Evolutionary conservation across 2,797 vertebrate species (phyloP).

Genomic region (Manis pentadactyla): DNA sequence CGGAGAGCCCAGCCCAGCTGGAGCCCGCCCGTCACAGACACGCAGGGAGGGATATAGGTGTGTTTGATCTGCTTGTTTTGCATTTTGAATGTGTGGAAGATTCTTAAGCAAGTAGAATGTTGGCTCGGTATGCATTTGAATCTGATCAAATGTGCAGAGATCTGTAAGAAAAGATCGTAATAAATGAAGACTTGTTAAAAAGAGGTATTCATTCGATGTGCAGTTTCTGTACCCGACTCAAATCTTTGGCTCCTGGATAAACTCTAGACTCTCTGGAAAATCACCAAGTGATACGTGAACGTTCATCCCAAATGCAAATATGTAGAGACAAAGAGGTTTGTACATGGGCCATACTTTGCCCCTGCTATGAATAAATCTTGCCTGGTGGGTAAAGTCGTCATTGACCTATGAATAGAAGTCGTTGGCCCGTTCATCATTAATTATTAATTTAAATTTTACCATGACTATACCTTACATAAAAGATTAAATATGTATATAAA

Average conservation of each 20-base stretch:
- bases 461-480: background rate
- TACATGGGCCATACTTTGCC: background rate
- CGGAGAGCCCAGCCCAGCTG: fast-evolving
- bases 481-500: background rate
- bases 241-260: background rate
- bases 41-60: fast-evolving
- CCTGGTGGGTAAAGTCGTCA: background rate
- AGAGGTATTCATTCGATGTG: background rate
- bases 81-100: background rate
- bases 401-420: background rate
- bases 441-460: background rate
- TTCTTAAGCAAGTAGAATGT: background rate
- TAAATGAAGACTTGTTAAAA: background rate
- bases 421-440: background rate
- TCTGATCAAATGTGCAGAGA: background rate
- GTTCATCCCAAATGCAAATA: background rate
- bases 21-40: too few relatives aligned
- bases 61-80: background rate
- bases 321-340: background rate
- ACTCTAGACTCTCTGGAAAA: background rate
- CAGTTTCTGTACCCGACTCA: background rate
- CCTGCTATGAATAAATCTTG: background rate
- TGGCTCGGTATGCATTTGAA: background rate
- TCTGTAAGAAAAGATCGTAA: background rate
- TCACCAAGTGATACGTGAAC: background rate